Evolutionary conservation across 2,113 vertebrate species (phyloP), one percentile per base, ranked within the genome.

Genomic region (Mesoclemmys tuberculata): DNA sequence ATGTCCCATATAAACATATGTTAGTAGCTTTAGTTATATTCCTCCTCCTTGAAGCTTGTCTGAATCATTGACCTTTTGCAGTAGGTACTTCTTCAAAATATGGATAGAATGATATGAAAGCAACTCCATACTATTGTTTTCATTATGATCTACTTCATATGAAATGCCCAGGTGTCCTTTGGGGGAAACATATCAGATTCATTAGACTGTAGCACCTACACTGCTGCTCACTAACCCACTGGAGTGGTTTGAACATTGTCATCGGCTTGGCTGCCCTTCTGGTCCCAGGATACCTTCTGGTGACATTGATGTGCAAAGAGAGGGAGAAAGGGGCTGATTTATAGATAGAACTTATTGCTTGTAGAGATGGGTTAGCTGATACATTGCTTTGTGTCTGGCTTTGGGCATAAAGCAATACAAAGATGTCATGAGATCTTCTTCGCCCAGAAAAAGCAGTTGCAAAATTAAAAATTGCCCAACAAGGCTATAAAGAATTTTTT

Each of bases 191-290:
- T 10, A 93, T 90, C 55, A 89, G 68, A 87, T 95, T 90, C 95
- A 87, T 55, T 95, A 93, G 87, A 41, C 91, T 92, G 85, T 58
- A 84, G 84, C 82, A 94, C 87, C 86, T 93, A 90, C 79, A n/a
- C 51, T 77, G 80, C 82, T 81, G 82, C 91, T 96, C 90, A 81
- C 55, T 96, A 94, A 96, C 90, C 90, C 91, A 80, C 48, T 92
- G 88, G 92, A 89, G 82, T 92, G 93, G 71, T 92, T 93, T 90
- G 90, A 95, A 90, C 85, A 46, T 5, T 61, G 68, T 90, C 96
- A 96, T 90, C 90, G 90, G 96, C 92, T 87, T 97, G 96, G 90
- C 84, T 94, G 93, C 93, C 90, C 93, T 95, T 87, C 92, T 93
- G 90, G 89, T 97, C 93, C 92, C 92, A 44, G 6, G 93, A 93